Evolutionary conservation across 2,888 invertebrate genomes (phyloP).

Genomic region (Steinernema hermaphroditum): DNA sequence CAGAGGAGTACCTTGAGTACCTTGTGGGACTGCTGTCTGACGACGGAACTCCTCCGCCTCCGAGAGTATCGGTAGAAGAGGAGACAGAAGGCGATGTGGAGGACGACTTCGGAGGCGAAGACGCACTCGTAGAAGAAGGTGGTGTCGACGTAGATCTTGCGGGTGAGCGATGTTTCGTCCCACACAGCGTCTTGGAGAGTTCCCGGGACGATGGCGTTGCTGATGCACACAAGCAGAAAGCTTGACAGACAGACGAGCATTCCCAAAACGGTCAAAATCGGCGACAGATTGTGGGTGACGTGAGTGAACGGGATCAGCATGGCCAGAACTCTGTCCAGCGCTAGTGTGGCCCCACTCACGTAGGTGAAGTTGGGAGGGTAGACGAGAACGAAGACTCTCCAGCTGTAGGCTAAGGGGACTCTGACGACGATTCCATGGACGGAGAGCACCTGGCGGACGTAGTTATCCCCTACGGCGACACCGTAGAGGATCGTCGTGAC

Average conservation of each 20-base stretch:
- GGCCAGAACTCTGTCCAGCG: not conserved
- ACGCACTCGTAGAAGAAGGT: not conserved
- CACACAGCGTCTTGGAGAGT: not conserved
- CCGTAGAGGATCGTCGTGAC: conserved; percentile 2
- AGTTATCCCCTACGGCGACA: not conserved
- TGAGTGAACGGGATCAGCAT: not conserved
- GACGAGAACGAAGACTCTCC: not conserved
- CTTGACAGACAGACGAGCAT: not conserved
- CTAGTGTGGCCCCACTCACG: not conserved
- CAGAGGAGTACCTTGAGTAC: not conserved
- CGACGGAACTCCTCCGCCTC: not conserved
- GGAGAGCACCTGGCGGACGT: not conserved
- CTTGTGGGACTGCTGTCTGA: not conserved
- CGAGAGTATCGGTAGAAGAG: not conserved
- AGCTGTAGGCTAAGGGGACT: conserved; percentile 1
- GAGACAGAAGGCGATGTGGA: not conserved
- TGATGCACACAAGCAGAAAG: not conserved
- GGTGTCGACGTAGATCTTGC: not conserved
- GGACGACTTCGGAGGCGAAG: not conserved
- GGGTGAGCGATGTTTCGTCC: not conserved
- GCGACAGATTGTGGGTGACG: not conserved
- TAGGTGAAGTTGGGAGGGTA: not conserved
- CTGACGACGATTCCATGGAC: not conserved
- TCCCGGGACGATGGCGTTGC: conserved; percentile 7
- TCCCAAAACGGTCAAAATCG: not conserved